Conservation (phyloP, 2,797 vertebrate species). For the Microchirus variegatus region DNA sequence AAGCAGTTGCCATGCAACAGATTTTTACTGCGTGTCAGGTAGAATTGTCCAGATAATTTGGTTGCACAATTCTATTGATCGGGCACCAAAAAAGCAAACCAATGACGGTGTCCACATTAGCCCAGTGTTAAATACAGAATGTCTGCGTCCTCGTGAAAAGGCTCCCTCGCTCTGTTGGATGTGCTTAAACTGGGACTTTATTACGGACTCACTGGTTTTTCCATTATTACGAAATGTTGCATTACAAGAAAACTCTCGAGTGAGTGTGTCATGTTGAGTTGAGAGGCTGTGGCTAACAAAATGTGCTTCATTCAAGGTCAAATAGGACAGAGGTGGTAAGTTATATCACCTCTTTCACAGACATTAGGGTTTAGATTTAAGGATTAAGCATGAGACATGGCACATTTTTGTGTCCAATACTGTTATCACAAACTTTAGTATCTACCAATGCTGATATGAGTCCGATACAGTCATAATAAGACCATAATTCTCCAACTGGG, state of each 20-base stretch:
- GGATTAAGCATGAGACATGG: no score
- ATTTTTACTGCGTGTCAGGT: constrained; percentile 66
- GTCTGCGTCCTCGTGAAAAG: not conserved
- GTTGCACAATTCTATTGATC: constrained; percentile 53
- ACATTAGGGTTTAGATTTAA: no score
- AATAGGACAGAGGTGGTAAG: constrained; percentile 6
- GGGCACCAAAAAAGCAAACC: constrained; percentile 39
- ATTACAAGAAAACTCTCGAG: no score
- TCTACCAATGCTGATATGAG: no score
- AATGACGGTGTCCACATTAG: constrained; percentile 8
- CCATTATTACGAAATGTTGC: no score
- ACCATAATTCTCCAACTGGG: no score
- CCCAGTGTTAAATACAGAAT: constrained; percentile 26
- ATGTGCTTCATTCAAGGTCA: constrained; percentile 36
- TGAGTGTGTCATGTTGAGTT: constrained; percentile 20
- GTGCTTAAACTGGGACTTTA: not conserved
- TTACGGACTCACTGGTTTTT: not conserved
- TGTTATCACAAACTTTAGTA: no score
- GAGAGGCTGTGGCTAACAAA: constrained; percentile 19
- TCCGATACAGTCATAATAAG: no score
- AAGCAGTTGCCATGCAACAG: constrained; percentile 80
- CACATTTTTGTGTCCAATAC: no score
- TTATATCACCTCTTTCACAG: constrained; percentile 8
- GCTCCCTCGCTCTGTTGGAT: constrained; percentile 2
- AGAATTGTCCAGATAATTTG: constrained; percentile 65